phyloP scores from a whole-genome alignment of 2,113 vertebrate genomes.

The Brevimyrus niger region DNA sequence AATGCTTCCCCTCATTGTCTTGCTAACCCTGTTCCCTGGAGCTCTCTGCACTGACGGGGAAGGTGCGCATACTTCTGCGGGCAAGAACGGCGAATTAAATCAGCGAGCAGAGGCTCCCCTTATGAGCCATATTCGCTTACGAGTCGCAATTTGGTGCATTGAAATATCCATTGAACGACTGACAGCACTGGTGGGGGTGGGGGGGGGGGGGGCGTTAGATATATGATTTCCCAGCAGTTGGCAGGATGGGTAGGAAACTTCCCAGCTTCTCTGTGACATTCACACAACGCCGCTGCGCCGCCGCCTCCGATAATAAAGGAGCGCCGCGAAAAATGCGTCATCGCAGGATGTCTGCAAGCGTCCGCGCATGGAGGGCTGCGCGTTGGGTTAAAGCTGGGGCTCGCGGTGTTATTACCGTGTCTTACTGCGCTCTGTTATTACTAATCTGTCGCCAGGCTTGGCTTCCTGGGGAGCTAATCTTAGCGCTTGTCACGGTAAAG shows the following conservation, averaged over 20 bases:
- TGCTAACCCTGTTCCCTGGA: not conserved
- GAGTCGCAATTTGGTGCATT: constrained; percentile 33
- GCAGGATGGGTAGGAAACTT: not conserved
- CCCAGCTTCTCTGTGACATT: not conserved
- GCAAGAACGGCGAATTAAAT: constrained; percentile 15
- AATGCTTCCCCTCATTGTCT: constrained; percentile 7
- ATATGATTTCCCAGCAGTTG: not conserved
- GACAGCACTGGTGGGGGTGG: not conserved
- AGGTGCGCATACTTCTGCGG: constrained; percentile 9
- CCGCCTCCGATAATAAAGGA: not conserved
- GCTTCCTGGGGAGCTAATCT: not conserved
- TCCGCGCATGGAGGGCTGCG: not conserved
- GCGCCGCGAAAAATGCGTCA: not conserved
- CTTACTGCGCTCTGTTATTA: not conserved
- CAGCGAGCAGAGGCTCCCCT: constrained; percentile 23
- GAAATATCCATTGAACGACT: constrained; percentile 28
- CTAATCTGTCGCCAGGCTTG: not conserved
- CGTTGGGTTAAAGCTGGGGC: not conserved
- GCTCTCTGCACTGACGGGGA: not conserved
- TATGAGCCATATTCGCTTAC: not conserved
- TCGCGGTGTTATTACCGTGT: not conserved
- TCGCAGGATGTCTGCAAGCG: not conserved
- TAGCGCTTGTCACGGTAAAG: not conserved
- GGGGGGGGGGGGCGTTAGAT: not conserved
- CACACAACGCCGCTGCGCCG: not conserved